Conservation (phyloP, 2,888 invertebrate genomes). For the Lepas anatifera region DNA sequence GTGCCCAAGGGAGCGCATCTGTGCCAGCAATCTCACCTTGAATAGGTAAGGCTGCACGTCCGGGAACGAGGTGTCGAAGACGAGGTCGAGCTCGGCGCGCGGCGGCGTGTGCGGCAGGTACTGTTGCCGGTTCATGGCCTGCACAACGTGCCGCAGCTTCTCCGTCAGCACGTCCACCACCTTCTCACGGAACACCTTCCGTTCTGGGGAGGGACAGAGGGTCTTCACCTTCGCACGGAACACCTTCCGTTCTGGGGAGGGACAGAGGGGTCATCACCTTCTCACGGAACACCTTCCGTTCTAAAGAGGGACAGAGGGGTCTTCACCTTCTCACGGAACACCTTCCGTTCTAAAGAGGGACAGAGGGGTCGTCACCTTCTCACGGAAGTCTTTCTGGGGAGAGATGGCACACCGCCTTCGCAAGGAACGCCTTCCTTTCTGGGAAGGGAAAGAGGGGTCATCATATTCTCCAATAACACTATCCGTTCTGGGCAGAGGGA, state of each 20-base stretch:
- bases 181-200: slow-evolving; percentile 74
- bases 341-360: slow-evolving; percentile 52
- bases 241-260: slow-evolving; percentile 55
- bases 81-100: slow-evolving; percentile 77
- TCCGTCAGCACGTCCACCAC: slow-evolving; percentile 79
- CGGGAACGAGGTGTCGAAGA: slow-evolving; percentile 83
- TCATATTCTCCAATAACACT: slow-evolving; percentile 68
- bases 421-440: slow-evolving; percentile 74
- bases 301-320: slow-evolving; percentile 34
- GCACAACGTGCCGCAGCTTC: slow-evolving; percentile 64
- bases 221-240: slow-evolving; percentile 62
- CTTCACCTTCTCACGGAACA: slow-evolving; percentile 65
- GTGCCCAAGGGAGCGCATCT: no score
- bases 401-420: slow-evolving; percentile 46
- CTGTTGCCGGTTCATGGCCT: slow-evolving; percentile 89
- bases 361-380: slow-evolving; percentile 47
- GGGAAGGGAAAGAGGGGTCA: slow-evolving; percentile 22
- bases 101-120: slow-evolving; percentile 94
- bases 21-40: slow-evolving; percentile 52
- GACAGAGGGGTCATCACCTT: slow-evolving; percentile 42
- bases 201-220: slow-evolving; percentile 41
- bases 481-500: slow-evolving; percentile 57
- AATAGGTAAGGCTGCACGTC: slow-evolving; percentile 96
- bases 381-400: slow-evolving; percentile 61
- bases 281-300: slow-evolving; percentile 74